phyloP scores from a whole-genome alignment of 1,140 invertebrate species.

The Trachymyrmex septentrionalis region DNA sequence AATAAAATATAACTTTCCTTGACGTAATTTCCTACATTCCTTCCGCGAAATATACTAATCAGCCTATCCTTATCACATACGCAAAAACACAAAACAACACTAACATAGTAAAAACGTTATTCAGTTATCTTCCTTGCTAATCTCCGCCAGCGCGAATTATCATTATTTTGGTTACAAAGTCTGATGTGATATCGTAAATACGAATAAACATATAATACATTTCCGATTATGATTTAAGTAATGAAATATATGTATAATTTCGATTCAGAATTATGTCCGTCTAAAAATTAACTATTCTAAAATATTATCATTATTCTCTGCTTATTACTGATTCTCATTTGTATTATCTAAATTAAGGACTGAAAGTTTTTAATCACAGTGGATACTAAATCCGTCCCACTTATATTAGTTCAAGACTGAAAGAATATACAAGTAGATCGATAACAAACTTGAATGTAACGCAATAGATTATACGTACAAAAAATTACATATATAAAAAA shows the following conservation, averaged over 20 bases:
- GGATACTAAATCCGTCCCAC: not conserved
- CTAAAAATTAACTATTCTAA: not conserved
- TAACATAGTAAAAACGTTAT: not conserved
- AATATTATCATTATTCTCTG: not conserved
- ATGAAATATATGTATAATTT: not conserved
- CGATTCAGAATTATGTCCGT: not conserved
- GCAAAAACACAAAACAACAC: not conserved
- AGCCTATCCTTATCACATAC: constrained; percentile 12
- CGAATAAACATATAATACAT: not conserved
- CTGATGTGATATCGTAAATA: constrained; percentile 4
- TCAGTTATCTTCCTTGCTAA: constrained; percentile 27
- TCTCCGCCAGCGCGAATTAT: constrained; percentile 1
- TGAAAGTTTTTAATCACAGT: no score
- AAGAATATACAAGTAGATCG: not conserved
- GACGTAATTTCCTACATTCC: not conserved
- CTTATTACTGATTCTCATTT: not conserved
- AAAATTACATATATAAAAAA: not conserved
- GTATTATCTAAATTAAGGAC: not conserved
- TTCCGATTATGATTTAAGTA: constrained; percentile 10
- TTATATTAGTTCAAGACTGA: not conserved
- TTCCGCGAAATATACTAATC: constrained; percentile 22
- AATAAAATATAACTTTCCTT: not conserved
- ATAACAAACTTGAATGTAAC: not conserved
- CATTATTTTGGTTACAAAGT: constrained; percentile 28
- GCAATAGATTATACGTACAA: not conserved